These are phyloP conservation scores for Ridgeia piscesae DNA, from an alignment of 1,140 invertebrate species.

Conservation along the genomic window DNA sequence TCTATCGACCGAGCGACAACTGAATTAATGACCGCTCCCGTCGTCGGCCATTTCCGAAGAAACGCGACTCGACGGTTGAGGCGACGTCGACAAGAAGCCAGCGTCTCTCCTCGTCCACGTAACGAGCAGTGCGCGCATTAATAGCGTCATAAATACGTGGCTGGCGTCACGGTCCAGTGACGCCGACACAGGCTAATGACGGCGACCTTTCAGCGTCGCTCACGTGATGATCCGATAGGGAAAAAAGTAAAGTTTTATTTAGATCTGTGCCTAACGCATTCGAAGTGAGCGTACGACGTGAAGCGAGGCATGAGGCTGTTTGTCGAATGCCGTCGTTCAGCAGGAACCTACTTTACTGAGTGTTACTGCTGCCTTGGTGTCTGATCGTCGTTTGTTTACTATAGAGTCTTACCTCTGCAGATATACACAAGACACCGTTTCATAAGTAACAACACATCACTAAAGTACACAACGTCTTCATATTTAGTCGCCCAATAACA, in stretches of 20 bases:
- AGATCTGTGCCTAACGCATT: background rate
- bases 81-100: background rate
- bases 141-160: background rate
- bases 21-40: conserved; percentile 3
- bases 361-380: too few relatives aligned
- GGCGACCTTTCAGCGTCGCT: background rate
- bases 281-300: background rate
- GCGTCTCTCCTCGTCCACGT: background rate
- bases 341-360: too few relatives aligned
- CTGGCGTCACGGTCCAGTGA: background rate
- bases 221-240: background rate
- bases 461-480: too few relatives aligned
- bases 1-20: background rate
- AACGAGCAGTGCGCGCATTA: background rate
- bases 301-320: background rate
- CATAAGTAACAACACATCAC: too few relatives aligned
- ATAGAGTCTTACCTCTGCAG: too few relatives aligned
- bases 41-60: background rate
- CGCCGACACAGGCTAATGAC: background rate
- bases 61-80: background rate
- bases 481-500: too few relatives aligned
- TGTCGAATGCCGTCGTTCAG: background rate
- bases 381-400: too few relatives aligned
- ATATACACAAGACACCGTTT: too few relatives aligned
- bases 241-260: background rate